phyloP scores from a whole-genome alignment of 2,797 vertebrate species.

The Pipistrellus pipistrellus region DNA sequence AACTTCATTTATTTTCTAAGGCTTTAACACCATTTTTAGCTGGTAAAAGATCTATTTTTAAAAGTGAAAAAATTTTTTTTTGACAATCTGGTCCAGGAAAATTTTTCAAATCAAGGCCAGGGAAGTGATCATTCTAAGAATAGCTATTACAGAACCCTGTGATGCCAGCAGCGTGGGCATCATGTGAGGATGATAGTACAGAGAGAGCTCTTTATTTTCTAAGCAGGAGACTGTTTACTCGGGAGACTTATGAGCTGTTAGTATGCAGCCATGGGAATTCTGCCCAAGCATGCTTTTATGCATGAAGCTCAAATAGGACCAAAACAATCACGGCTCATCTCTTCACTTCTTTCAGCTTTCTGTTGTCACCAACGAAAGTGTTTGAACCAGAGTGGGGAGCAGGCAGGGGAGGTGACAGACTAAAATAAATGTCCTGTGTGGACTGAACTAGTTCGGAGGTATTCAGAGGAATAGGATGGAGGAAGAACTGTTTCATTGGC shows the following conservation, averaged over 20 bases:
- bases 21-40: slow-evolving; percentile 26
- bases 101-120: slow-evolving; percentile 40
- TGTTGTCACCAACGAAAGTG: neutral
- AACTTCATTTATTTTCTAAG: slow-evolving; percentile 39
- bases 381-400: neutral
- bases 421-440: neutral
- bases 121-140: neutral
- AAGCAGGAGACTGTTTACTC: neutral
- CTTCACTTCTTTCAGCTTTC: neutral
- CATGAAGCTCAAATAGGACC: neutral
- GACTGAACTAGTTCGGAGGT: neutral
- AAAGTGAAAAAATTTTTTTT: neutral
- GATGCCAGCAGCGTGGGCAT: neutral
- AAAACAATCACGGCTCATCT: neutral
- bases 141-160: neutral
- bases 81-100: neutral
- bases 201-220: slow-evolving; percentile 9
- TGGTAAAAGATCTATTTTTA: slow-evolving; percentile 37
- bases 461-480: neutral
- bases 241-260: neutral
- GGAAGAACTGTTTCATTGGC: neutral
- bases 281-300: neutral
- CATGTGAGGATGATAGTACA: neutral
- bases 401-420: neutral
- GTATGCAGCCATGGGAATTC: neutral